A percentile compares a stretch with the other conserved stretches of the same genome.
These are phyloP conservation scores for Clarias fuscus DNA, from an alignment of 2,797 vertebrate genomes.

Conservation along the genomic window DNA sequence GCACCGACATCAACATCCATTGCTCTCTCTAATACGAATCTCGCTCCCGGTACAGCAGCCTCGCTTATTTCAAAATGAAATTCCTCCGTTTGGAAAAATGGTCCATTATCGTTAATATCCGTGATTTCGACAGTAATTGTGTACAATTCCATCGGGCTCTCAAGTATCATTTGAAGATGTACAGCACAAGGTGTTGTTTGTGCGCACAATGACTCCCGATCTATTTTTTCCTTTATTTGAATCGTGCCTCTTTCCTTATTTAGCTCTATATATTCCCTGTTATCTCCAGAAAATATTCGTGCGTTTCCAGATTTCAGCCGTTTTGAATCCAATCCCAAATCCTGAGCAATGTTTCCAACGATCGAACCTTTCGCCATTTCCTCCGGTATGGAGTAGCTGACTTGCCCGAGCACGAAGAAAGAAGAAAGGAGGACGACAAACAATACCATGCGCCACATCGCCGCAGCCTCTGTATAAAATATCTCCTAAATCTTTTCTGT, in stretches of 20 bases:
- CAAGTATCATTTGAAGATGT: background rate
- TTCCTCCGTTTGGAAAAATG: conserved; percentile 56
- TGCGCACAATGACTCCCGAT: conserved; percentile 64
- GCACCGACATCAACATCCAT: conserved; percentile 51
- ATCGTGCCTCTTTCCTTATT: conserved; percentile 56
- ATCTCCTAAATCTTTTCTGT: no score
- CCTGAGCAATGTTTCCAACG: no score
- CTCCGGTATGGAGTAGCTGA: no score
- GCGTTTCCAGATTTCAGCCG: conserved; percentile 61
- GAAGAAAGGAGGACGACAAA: conserved; percentile 54
- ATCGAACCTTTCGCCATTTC: no score
- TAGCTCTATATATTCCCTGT: conserved; percentile 62
- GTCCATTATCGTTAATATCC: conserved; percentile 69
- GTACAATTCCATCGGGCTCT: conserved; percentile 38
- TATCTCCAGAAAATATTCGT: conserved; percentile 62
- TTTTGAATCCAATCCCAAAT: conserved; percentile 28
- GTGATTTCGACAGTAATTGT: conserved; percentile 63
- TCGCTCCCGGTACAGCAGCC: conserved; percentile 20
- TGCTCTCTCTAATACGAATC: conserved; percentile 49
- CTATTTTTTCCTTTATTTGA: conserved; percentile 61
- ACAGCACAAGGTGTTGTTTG: conserved; percentile 57
- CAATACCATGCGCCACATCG: conserved; percentile 59
- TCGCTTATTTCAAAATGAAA: conserved; percentile 49
- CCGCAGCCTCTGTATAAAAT: background rate
- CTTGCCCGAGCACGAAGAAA: background rate